These are phyloP conservation scores for Beris chalybata DNA, from an alignment of 2,888 invertebrate species.

Conservation along the genomic window DNA sequence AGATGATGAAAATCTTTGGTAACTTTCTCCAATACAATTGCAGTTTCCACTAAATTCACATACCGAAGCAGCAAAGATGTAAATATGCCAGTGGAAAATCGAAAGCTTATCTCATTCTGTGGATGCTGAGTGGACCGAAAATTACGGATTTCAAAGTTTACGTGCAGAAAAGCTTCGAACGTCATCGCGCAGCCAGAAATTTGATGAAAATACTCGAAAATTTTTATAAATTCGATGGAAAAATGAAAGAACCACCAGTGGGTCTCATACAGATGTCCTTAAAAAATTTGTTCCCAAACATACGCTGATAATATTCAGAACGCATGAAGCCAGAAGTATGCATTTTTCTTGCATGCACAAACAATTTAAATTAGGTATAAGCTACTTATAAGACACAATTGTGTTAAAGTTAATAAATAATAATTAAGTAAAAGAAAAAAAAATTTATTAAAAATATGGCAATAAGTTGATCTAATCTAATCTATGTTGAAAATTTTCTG, in stretches of 20 bases:
- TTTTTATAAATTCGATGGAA: conserved; percentile 4
- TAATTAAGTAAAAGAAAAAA: too few relatives aligned
- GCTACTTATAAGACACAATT: too few relatives aligned
- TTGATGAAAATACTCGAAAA: conserved; percentile 14
- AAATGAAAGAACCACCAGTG: background rate
- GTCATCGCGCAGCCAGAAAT: background rate
- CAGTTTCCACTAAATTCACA: conserved; percentile 1
- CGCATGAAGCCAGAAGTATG: too few relatives aligned
- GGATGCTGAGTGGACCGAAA: conserved; percentile 29
- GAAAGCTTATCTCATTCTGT: conserved; percentile 12
- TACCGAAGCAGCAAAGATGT: background rate
- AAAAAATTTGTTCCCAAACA: too few relatives aligned
- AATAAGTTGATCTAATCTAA: too few relatives aligned
- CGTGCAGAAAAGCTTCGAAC: conserved; percentile 21
- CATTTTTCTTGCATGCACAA: too few relatives aligned
- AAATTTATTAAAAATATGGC: too few relatives aligned
- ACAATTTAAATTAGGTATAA: too few relatives aligned
- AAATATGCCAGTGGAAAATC: conserved; percentile 25
- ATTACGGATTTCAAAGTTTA: conserved; percentile 4
- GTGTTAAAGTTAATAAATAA: too few relatives aligned
- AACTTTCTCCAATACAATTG: conserved; percentile 28
- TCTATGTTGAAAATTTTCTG: too few relatives aligned
- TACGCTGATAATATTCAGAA: too few relatives aligned
- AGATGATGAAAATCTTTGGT: conserved; percentile 42
- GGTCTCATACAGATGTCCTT: too few relatives aligned